Base-by-base conservation (phyloP, 2,888 invertebrate genomes). In the Nematopogon swammerdamellus region DNA sequence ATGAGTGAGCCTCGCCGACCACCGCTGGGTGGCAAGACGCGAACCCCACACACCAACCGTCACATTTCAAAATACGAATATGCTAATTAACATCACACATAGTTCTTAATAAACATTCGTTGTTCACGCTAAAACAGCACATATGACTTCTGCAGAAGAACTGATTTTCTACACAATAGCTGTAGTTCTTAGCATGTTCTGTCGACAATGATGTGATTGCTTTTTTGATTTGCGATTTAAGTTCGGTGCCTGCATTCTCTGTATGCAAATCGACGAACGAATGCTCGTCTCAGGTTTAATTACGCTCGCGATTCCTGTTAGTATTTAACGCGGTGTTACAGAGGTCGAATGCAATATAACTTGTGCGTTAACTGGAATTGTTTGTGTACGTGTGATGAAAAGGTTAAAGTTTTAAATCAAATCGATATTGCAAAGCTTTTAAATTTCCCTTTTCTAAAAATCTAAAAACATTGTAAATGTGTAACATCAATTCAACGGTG, bases 1-100 rank as follows among this genome's bases (percentile, higher is more conserved):
- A 36, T 36, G 36, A 36, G 8, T 14, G n/a, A 8, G 14, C n/a
- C 25, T 25, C 25, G 14, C 6, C 11, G 36, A 36, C 75, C 72
- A 74, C 75, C 77, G 69, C 72, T 70, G 75, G 68, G 73, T 65
- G 62, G 67, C 67, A 72, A 68, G 65, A 65, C 65, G 60, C 36
- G 36, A 25, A 36, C 67, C 63, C 63, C 62, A 65, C 70, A 72
- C 71, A 68, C 72, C 63, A 73, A 71, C 72, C 74, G 68, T 76
- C 76, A 76, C 75, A 73, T 73, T 74, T 76, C 72, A 72, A 73
- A 76, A 71, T 72, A 72, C 75, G 45, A 76, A 77, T 77, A 79
- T 79, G 79, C 77, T 77, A 77, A 79, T 79, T 77, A 77, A 72
- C 68, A 70, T 64, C 36, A 36, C 36, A 36, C 36, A 14, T 36